phyloP scores from a whole-genome alignment of 30 jellyfish, hydroid and myxozoan genomes.

The Aurelia aurita region DNA sequence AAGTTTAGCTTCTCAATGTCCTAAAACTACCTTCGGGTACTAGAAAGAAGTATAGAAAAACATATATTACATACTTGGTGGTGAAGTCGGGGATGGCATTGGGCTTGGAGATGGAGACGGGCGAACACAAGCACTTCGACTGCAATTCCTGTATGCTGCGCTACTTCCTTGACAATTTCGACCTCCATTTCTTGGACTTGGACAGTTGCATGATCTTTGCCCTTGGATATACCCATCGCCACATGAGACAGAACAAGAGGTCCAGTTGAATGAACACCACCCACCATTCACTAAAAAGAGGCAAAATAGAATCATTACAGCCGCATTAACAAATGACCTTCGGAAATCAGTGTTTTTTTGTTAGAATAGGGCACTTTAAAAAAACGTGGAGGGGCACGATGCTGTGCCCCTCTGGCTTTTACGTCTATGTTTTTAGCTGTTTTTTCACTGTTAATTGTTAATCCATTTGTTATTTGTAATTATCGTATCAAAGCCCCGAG shows the following conservation, averaged over 20 bases:
- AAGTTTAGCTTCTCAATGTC: too few species aligned
- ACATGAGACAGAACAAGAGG: constrained; percentile 17
- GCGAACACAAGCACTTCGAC: background rate
- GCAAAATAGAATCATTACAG: background rate
- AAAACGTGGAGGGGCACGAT: too few species aligned
- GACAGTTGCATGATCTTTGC: constrained; percentile 7
- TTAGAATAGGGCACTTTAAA: too few species aligned
- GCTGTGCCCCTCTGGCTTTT: too few species aligned
- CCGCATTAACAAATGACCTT: background rate
- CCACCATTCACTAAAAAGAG: constrained; percentile 18
- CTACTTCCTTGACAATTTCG: background rate
- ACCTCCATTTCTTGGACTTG: constrained; percentile 18
- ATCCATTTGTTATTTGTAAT: too few species aligned
- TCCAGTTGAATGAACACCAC: constrained; percentile 14
- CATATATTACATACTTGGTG: background rate
- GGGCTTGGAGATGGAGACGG: constrained; percentile 37
- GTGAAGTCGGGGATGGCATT: constrained; percentile 3
- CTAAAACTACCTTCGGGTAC: too few species aligned
- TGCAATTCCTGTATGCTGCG: background rate
- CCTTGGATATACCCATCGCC: background rate
- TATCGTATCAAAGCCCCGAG: too few species aligned
- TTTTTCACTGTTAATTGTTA: too few species aligned
- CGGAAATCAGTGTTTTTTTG: background rate
- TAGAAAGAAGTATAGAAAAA: too few species aligned
- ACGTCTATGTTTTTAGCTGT: too few species aligned